A percentile compares a stretch with the other conserved stretches of the same genome.
These are phyloP conservation scores for Perizoma affinitatum DNA, from an alignment of 2,888 invertebrate genomes.

Conservation along the genomic window DNA sequence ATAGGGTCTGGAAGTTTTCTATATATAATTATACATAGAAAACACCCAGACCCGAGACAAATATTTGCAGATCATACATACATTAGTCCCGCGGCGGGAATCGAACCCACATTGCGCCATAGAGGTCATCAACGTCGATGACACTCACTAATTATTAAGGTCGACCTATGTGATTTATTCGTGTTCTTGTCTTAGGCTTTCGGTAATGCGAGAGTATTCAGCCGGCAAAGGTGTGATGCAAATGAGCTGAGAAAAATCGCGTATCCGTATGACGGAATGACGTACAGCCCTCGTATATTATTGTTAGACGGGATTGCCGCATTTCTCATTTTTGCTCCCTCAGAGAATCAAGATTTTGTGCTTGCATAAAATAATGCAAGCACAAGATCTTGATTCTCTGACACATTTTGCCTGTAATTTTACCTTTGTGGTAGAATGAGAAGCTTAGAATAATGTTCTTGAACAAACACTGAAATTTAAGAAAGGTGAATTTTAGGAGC, in stretches of 20 bases:
- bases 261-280: conserved; percentile 33
- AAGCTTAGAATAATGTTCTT: neutral
- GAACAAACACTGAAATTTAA: too few species aligned
- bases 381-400: conserved; percentile 2
- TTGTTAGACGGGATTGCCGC: conserved; percentile 39
- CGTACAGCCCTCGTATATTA: conserved; percentile 38
- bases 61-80: too few species aligned
- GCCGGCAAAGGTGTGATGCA: conserved; percentile 30
- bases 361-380: conserved; percentile 5
- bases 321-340: conserved; percentile 38
- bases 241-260: conserved; percentile 35
- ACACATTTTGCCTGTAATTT: conserved; percentile 10
- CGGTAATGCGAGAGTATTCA: conserved; percentile 4
- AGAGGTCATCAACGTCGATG: too few species aligned
- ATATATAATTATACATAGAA: too few species aligned
- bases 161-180: too few species aligned
- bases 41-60: too few species aligned
- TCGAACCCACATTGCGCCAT: too few species aligned
- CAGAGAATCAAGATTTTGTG: conserved; percentile 28
- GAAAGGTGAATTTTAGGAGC: too few species aligned
- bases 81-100: too few species aligned
- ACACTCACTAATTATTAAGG: too few species aligned
- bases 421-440: neutral
- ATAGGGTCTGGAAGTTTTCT: too few species aligned
- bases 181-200: too few species aligned